Evolutionary conservation across 2,888 invertebrate genomes (phyloP).

Genomic region (Euzophera pinguis): DNA sequence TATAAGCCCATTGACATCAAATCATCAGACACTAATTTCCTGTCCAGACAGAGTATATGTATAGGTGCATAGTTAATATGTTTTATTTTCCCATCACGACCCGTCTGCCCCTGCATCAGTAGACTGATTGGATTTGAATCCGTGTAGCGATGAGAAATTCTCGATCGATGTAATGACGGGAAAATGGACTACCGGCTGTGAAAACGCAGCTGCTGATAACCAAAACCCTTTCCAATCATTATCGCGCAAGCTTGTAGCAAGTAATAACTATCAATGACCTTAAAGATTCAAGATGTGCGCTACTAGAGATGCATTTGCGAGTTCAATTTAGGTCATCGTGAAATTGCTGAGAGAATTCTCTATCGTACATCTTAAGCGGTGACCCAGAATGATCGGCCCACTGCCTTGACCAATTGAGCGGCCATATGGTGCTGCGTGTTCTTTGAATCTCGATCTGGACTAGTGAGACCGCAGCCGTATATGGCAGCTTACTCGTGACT

Average conservation of each 20-base stretch:
- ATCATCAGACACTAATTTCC: slow-evolving; percentile 55
- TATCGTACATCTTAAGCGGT: slow-evolving; percentile 43
- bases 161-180: slow-evolving; percentile 41
- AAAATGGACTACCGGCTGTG: slow-evolving; percentile 45
- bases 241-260: slow-evolving; percentile 29
- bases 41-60: slow-evolving; percentile 38
- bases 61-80: slow-evolving; percentile 34
- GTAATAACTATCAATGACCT: slow-evolving; percentile 1
- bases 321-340: slow-evolving; percentile 4
- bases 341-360: slow-evolving; percentile 17
- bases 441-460: slow-evolving; percentile 43
- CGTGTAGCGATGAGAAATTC: slow-evolving; percentile 25
- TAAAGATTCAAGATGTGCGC: not conserved
- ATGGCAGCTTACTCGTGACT: slow-evolving; percentile 45
- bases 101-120: slow-evolving; percentile 21
- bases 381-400: slow-evolving; percentile 31
- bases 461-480: slow-evolving; percentile 45
- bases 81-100: slow-evolving; percentile 34
- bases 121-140: slow-evolving; percentile 37
- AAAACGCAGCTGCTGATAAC: slow-evolving; percentile 45
- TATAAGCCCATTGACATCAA: too few relatives aligned
- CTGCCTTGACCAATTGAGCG: slow-evolving; percentile 53
- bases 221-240: slow-evolving; percentile 51
- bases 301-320: slow-evolving; percentile 7
- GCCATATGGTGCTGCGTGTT: slow-evolving; percentile 49